Evolutionary conservation across 2,888 invertebrate genomes (phyloP).

Genomic region (Chaetoderma sp.): DNA sequence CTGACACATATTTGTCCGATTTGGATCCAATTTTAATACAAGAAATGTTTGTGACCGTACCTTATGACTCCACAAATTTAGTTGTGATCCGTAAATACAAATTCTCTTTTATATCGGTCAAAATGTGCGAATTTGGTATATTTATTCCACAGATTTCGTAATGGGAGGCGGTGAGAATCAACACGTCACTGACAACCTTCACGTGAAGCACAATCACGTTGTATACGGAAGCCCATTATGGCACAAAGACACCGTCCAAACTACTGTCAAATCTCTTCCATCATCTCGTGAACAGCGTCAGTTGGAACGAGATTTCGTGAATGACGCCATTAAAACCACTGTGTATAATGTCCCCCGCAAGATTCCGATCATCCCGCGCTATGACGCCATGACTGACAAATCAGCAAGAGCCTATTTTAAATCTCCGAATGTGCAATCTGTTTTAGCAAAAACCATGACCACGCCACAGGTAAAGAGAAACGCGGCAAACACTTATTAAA

Average conservation of each 20-base stretch:
- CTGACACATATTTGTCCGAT: no score
- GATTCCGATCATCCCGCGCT: constrained; percentile 59
- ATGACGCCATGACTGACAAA: constrained; percentile 53
- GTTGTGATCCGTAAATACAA: no score
- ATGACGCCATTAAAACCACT: constrained; percentile 46
- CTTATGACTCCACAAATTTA: no score
- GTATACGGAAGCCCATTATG: constrained; percentile 49
- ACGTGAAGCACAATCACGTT: neutral
- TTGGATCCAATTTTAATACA: no score
- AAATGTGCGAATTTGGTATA: no score
- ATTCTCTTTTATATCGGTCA: no score
- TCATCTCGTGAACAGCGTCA: constrained; percentile 14
- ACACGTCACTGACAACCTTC: no score
- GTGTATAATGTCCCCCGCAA: constrained; percentile 39
- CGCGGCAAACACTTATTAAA: no score
- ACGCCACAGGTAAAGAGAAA: no score
- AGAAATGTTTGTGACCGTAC: no score
- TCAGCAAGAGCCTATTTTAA: constrained; percentile 57
- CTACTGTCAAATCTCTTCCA: constrained; percentile 41
- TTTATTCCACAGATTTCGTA: no score
- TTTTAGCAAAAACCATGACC: constrained; percentile 36
- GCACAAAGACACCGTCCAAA: constrained; percentile 44
- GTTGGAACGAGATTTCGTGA: constrained; percentile 45
- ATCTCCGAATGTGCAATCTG: constrained; percentile 47
- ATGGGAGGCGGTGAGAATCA: no score